Evolutionary conservation across 2,113 vertebrate genomes (phyloP).

Genomic region (Anhinga anhinga): DNA sequence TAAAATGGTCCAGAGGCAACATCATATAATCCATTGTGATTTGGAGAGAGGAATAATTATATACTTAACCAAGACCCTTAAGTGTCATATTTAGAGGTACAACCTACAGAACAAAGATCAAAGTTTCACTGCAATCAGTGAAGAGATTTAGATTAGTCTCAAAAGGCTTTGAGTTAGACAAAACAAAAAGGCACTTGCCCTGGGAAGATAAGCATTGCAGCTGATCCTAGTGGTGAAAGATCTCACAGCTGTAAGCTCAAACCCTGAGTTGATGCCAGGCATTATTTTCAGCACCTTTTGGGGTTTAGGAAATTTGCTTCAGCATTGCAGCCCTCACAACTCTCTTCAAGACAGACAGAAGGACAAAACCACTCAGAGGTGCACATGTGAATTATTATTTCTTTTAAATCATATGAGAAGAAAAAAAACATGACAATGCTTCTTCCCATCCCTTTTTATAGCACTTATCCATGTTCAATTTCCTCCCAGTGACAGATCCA

Average conservation of each 20-base stretch:
- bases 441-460: neutral
- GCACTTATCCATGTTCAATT: neutral
- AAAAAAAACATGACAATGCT: neutral
- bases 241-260: rapidly evolving
- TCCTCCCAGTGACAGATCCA: neutral
- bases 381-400: neutral
- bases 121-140: neutral
- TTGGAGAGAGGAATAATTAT: neutral
- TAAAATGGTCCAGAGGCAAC: neutral
- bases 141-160: neutral
- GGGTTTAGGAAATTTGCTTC: neutral
- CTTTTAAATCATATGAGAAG: neutral
- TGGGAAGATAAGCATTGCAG: neutral
- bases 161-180: neutral
- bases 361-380: neutral
- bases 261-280: neutral
- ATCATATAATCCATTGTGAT: neutral
- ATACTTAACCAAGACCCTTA: neutral
- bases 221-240: neutral
- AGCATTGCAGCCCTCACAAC: neutral
- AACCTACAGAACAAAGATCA: neutral
- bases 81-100: neutral
- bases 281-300: neutral
- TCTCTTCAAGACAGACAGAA: neutral
- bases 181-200: neutral